These are phyloP conservation scores for Tinamus major DNA, from an alignment of 2,797 vertebrate species.

Conservation along the genomic window DNA sequence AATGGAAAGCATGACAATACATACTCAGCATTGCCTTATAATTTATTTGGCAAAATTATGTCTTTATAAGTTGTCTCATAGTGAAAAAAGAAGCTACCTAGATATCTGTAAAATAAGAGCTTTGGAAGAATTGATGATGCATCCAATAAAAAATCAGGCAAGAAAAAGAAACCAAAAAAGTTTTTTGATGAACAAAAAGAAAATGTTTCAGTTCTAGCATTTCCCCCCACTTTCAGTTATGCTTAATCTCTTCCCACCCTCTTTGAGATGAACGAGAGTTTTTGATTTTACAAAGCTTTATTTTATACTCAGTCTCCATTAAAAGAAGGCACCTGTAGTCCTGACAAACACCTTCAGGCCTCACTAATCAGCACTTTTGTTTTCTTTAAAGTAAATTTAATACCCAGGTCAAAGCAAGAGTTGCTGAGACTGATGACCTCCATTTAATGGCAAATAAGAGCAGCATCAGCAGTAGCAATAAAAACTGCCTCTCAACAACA, in stretches of 20 bases:
- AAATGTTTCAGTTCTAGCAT: not conserved
- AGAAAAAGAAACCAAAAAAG: not conserved
- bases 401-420: not conserved
- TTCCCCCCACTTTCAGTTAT: not conserved
- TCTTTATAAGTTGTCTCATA: not conserved
- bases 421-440: not conserved
- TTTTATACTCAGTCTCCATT: not conserved
- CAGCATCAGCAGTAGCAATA: not conserved
- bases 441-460: not conserved
- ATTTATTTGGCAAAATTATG: not conserved
- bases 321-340: not conserved
- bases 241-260: not conserved
- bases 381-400: conserved; percentile 25
- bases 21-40: not conserved
- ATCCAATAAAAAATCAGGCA: not conserved
- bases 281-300: not conserved
- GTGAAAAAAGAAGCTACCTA: not conserved
- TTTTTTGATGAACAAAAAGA: not conserved
- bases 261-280: not conserved
- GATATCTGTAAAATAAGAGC: not conserved
- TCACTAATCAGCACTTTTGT: not conserved
- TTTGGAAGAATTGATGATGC: not conserved
- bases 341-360: not conserved
- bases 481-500: conserved; percentile 3
- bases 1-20: not conserved